Evolutionary conservation across 2,888 invertebrate genomes (phyloP), one percentile per base, ranked within the genome.

Genomic region (Clivina fossor): DNA sequence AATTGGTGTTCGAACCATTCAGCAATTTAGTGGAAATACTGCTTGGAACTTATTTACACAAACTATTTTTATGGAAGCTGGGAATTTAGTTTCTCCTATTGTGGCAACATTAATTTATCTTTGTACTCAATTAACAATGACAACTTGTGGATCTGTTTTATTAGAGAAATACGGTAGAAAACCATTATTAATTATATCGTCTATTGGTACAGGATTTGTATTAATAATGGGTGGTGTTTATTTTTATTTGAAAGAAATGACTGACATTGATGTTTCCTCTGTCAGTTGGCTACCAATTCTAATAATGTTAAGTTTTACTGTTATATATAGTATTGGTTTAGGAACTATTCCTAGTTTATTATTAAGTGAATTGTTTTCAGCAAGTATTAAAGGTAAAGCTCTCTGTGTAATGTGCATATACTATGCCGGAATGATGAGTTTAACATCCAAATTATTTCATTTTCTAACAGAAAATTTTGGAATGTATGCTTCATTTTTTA

Each of bases 1-100:
- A 33, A 65, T 83, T 8, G 78, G 79, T 13, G 72, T 85, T 4
- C 61, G 68, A 22, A 60, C 63, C 2, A 60, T 68, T 38, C 69
- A 70, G 44, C 68, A 68, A 43, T 63, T 67, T 18, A 66, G 65
- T 13, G 70, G 69, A 3, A 60, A 65, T 28, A 59, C 64, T 2
- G 69, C 68, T 3, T 63, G 68, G 40, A 60, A 58, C 18, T 57
- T 64, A 7, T 71, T 69, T 58, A 62, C 66, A 8, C 69, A 69
- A 60, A 61, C 66, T 8, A 66, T 75, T 48, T 66, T 74, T 41
- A 56, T 68, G 35, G 64, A 71, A 40, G 68, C 72, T 33, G 72
- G 70, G 2, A 61, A 50, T 9, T 44, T 57, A 20, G 56, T 72
- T 5, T 63, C 66, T 2, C 69, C 72, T 15, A 65, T 69, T 19